These are phyloP conservation scores for Aproaerema taeniolella DNA, from an alignment of 2,888 invertebrate species.

Conservation along the genomic window DNA sequence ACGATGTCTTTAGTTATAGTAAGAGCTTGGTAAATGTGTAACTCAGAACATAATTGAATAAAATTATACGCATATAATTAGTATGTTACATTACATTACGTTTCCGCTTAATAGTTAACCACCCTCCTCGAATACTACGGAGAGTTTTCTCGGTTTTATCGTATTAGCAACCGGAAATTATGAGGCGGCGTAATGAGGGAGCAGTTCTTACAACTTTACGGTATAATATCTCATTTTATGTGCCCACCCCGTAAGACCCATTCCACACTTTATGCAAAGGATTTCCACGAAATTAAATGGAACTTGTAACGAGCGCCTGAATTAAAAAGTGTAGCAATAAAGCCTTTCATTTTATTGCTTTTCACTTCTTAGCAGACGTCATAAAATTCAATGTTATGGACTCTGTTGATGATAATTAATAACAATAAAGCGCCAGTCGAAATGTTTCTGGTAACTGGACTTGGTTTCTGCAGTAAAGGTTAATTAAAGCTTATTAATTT, in stretches of 20 bases:
- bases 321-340: constrained; percentile 11
- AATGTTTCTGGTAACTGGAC: too few relatives aligned
- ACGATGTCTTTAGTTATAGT: too few relatives aligned
- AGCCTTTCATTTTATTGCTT: constrained; percentile 9
- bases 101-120: too few relatives aligned
- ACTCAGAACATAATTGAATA: too few relatives aligned
- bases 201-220: constrained; percentile 29
- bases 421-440: too few relatives aligned
- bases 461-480: too few relatives aligned
- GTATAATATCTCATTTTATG: constrained; percentile 36
- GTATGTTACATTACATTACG: too few relatives aligned
- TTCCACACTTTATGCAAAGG: constrained; percentile 26
- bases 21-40: too few relatives aligned
- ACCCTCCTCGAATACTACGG: constrained; percentile 12
- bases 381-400: constrained; percentile 6
- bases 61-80: too few relatives aligned
- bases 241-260: constrained; percentile 29
- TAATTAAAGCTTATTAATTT: too few relatives aligned
- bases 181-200: constrained; percentile 40
- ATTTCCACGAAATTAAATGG: constrained; percentile 14
- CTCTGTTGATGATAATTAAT: not conserved
- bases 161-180: constrained; percentile 45
- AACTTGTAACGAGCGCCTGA: constrained; percentile 10
- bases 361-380: constrained; percentile 8
- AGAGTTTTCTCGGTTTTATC: constrained; percentile 39